Percentiles rank a stretch among this genome's conserved stretches.
Evolutionary conservation across 2,113 vertebrate genomes (phyloP).

Genomic region (Albula goreensis): DNA sequence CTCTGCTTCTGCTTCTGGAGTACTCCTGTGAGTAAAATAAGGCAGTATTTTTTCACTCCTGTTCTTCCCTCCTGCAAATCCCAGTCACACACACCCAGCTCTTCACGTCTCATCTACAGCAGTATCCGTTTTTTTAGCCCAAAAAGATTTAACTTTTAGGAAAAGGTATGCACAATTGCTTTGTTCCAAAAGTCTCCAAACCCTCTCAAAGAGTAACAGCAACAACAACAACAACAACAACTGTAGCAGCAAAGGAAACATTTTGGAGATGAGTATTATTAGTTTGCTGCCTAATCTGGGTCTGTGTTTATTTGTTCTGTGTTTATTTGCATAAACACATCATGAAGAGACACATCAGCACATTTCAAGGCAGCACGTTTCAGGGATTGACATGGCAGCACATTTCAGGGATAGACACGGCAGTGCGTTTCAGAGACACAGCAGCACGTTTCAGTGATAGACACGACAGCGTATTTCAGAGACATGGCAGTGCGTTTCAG

Average conservation of each 20-base stretch:
- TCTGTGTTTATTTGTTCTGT: conserved; percentile 26
- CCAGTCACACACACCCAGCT: not conserved
- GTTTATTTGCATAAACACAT: conserved; percentile 25
- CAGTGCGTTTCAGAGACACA: too few species aligned
- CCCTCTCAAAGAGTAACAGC: not conserved
- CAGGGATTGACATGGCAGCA: too few species aligned
- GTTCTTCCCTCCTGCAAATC: not conserved
- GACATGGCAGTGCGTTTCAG: too few species aligned
- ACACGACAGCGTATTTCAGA: too few species aligned
- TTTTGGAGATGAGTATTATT: not conserved
- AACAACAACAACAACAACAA: not conserved
- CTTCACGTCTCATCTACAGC: not conserved
- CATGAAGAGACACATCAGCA: not conserved
- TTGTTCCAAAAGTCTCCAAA: conserved; percentile 11
- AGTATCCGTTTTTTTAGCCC: not conserved
- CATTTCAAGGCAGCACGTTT: too few species aligned
- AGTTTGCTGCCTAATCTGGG: conserved; percentile 6
- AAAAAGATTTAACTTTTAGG: not conserved
- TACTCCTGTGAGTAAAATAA: too few species aligned
- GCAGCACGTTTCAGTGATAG: too few species aligned
- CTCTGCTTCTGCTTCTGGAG: too few species aligned
- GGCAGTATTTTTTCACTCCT: too few species aligned
- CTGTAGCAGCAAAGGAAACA: not conserved
- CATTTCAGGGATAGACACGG: too few species aligned
- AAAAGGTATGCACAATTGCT: not conserved